These are phyloP conservation scores for Sarcophaga peregrina DNA, from an alignment of 1,140 invertebrate genomes.

Conservation along the genomic window DNA sequence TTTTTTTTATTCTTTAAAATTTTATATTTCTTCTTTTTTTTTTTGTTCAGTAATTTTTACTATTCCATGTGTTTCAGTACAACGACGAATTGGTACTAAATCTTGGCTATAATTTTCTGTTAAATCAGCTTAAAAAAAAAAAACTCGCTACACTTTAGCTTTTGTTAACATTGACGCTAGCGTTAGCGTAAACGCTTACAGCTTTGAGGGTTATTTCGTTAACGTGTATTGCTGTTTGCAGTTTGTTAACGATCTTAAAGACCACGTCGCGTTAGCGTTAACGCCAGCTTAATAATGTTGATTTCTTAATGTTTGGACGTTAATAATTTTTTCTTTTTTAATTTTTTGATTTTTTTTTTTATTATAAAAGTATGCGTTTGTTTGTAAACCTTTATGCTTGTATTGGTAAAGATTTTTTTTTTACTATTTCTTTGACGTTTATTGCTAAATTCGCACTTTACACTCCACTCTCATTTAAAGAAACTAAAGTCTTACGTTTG, in stretches of 20 bases:
- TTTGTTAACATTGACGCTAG: not conserved
- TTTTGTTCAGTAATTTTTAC: not conserved
- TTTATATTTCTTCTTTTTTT: not conserved
- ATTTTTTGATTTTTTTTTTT: not conserved
- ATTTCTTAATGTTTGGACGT: slow-evolving; percentile 36
- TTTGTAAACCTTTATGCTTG: not conserved
- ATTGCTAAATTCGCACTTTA: slow-evolving; percentile 44
- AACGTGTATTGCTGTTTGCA: not conserved
- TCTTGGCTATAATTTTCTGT: slow-evolving; percentile 20
- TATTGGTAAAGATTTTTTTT: slow-evolving; percentile 19
- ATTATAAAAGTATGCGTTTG: not conserved
- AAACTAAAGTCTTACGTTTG: not conserved
- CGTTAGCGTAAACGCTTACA: not conserved
- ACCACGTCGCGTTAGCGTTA: not conserved
- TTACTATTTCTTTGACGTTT: slow-evolving; percentile 12
- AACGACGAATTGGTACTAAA: slow-evolving; percentile 41
- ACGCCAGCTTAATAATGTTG: slow-evolving; percentile 25
- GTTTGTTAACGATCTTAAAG: too few species aligned
- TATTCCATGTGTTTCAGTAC: slow-evolving; percentile 38
- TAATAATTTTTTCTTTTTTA: not conserved
- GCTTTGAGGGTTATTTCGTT: not conserved
- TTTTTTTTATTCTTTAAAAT: not conserved
- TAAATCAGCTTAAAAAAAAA: slow-evolving; percentile 20
- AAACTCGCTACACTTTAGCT: slow-evolving; percentile 7
- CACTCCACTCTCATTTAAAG: slow-evolving; percentile 10